Base-by-base conservation (phyloP, 2,113 vertebrate species). In the Irena cyanogastra region DNA sequence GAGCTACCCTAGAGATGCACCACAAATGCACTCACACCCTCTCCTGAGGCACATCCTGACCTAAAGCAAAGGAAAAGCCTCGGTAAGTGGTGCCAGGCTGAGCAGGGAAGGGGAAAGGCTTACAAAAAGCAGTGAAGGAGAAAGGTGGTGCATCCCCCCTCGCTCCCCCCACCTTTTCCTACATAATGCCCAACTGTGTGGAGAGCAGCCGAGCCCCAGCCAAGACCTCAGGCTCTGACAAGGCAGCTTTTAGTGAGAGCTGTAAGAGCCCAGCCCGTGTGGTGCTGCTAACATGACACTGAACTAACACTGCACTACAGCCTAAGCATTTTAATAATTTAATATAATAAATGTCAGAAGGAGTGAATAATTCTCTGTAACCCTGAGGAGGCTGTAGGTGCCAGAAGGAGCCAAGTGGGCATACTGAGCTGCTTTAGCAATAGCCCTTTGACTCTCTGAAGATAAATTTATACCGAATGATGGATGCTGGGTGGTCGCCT, bases 291-390 rank as follows among this genome's bases (percentile, higher is more conserved):
- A 96, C 86, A 78, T 12, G 92, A 94, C 92, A 90, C 96, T 96
- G 94, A 96, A 92, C 95, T 92, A 97, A 96, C 95, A 96, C 95
- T 65, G 65, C 88, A 49, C 94, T 56, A 87, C 95, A 96, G 92
- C 78, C 93, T 75, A 93, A 93, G 93, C 93, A 42, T 90, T 96
- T 94, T 65, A 94, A 96, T 94, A 94, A 90, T 90, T 95, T 64
- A 81, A 95, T 94, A 94, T 93, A 94, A 96, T 96, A 95, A 95
- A 96, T 94, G 95, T 96, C 95, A 95, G 90, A 12, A 87, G 76
- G 64, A 93, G 88, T 97, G 94, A 97, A 96, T 96, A 96, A 96
- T 96, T 93, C 95, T 79, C 94, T 96, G 90, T 95, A 94, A 96
- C 28, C 39, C 75, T 23, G 88, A 94, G 87, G 74, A 90, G 95